Conservation (phyloP, 2,888 invertebrate genomes). For the Sphecodes monilicornis region DNA sequence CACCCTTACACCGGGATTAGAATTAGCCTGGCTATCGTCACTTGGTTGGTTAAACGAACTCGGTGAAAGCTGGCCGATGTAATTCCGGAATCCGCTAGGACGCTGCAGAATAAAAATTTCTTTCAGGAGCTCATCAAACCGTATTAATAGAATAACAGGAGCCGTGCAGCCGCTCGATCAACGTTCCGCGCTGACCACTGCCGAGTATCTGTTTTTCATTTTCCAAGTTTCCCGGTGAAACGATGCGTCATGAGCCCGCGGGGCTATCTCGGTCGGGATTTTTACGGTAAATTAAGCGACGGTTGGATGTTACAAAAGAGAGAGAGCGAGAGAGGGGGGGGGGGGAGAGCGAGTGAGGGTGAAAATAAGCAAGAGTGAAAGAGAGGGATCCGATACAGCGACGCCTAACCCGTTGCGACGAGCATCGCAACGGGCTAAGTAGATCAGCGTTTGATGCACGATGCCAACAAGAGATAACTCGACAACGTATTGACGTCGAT, state of each 20-base stretch:
- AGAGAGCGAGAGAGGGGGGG: too few species aligned
- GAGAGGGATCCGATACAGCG: not conserved
- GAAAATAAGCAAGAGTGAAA: not conserved
- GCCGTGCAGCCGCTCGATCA: slow-evolving; percentile 9
- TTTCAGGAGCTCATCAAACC: slow-evolving; percentile 1
- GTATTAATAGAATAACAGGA: not conserved
- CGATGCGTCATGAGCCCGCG: slow-evolving; percentile 32
- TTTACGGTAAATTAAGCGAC: slow-evolving; percentile 32
- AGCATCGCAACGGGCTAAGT: slow-evolving; percentile 62
- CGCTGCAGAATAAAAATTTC: not conserved
- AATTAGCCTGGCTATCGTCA: too few species aligned
- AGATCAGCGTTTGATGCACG: slow-evolving; percentile 62
- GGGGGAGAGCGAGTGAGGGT: not conserved
- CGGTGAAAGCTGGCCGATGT: not conserved
- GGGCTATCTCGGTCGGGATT: slow-evolving; percentile 14
- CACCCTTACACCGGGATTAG: too few species aligned
- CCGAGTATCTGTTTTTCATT: slow-evolving; percentile 14
- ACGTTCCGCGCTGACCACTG: not conserved
- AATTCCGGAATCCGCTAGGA: not conserved
- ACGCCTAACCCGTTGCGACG: slow-evolving; percentile 11
- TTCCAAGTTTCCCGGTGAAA: slow-evolving; percentile 4
- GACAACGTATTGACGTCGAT: slow-evolving; percentile 81
- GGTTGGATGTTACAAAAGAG: not conserved
- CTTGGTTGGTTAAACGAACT: not conserved
- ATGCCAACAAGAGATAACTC: slow-evolving; percentile 77